phyloP scores from a whole-genome alignment of 2,113 vertebrate genomes.

The Ariopsis seemanni region DNA sequence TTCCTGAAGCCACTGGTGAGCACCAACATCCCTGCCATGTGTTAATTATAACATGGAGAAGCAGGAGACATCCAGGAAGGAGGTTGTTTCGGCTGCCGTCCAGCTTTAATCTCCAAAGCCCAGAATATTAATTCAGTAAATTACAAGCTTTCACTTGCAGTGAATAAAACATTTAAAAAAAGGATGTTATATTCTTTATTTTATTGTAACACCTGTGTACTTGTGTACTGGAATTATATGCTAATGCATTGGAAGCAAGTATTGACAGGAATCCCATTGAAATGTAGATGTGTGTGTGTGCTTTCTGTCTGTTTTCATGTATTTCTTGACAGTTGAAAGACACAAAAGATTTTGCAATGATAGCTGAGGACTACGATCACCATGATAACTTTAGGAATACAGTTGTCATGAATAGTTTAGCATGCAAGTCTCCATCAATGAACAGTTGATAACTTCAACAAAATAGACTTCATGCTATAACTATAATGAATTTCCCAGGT shows the following conservation, averaged over 20 bases:
- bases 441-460: no score
- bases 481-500: no score
- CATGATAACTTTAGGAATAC: no score
- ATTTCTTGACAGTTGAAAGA: background rate
- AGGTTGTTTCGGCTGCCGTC: background rate
- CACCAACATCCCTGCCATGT: background rate
- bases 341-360: no score
- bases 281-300: background rate
- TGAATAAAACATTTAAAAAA: background rate
- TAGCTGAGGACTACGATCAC: no score
- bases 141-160: background rate
- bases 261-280: background rate
- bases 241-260: background rate
- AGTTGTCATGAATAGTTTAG: no score
- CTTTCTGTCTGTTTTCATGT: background rate
- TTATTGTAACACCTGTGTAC: background rate
- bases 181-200: background rate
- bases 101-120: background rate
- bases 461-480: no score
- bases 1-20: conserved; percentile 1
- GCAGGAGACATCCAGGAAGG: background rate
- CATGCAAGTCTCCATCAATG: no score
- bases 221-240: background rate
- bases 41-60: background rate
- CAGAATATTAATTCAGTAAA: background rate